A percentile compares a stretch with the other conserved stretches of the same genome.
Conservation (phyloP, 2,797 vertebrate genomes). For the Microchirus variegatus region DNA sequence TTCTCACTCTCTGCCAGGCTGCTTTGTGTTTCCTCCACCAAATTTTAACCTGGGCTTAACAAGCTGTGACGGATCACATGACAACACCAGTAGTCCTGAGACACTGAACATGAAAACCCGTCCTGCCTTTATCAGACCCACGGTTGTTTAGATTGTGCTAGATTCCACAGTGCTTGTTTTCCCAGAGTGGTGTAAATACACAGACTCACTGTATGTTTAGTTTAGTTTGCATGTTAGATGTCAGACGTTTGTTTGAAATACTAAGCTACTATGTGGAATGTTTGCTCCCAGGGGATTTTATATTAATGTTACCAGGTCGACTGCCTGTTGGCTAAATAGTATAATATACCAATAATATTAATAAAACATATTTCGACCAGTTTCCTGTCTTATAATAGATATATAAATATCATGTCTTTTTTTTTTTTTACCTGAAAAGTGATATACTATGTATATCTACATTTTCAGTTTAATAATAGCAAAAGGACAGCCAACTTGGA, state of each 20-base stretch:
- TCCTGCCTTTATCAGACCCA: not conserved
- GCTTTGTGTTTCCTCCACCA: constrained; percentile 55
- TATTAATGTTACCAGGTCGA: constrained; percentile 15
- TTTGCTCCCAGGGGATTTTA: constrained; percentile 44
- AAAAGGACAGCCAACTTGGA: no score
- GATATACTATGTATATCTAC: no score
- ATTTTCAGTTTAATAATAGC: no score
- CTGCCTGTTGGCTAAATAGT: constrained; percentile 33
- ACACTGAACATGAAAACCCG: constrained; percentile 18
- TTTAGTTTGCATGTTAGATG: constrained; percentile 53
- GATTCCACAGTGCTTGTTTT: constrained; percentile 39
- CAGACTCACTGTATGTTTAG: constrained; percentile 27
- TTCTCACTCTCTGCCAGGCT: constrained; percentile 25
- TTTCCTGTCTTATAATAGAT: constrained; percentile 17
- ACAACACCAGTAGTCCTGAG: constrained; percentile 7
- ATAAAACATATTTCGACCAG: constrained; percentile 25
- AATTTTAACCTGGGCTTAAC: constrained; percentile 45
- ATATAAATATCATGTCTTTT: no score
- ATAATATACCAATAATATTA: constrained; percentile 12
- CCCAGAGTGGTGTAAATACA: constrained; percentile 33
- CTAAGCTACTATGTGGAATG: constrained; percentile 49
- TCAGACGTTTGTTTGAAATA: constrained; percentile 58
- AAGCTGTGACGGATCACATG: constrained; percentile 21
- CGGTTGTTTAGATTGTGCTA: constrained; percentile 16
- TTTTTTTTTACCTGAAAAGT: no score